Percentiles rank a stretch among this genome's conserved stretches.
These are phyloP conservation scores for Festucalex cinctus DNA, from an alignment of 2,113 vertebrate species.

Conservation along the genomic window DNA sequence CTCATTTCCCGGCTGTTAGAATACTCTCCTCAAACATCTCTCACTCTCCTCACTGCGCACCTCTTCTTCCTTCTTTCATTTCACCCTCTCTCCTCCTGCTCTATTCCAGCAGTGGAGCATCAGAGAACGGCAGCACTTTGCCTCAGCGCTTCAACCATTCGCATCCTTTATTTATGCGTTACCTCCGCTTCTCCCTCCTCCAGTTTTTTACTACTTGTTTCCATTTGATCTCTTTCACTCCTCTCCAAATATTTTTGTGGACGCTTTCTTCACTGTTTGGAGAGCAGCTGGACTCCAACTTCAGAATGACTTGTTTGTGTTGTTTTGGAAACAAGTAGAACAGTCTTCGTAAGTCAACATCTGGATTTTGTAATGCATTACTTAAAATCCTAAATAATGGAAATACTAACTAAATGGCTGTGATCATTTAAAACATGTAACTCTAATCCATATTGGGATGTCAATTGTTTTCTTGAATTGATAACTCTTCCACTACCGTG, in stretches of 20 bases:
- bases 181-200: neutral
- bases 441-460: neutral
- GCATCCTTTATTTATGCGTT: slow-evolving; percentile 8
- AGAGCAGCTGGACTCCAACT: slow-evolving; percentile 34
- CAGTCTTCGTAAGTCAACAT: slow-evolving; percentile 2
- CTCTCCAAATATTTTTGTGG: neutral
- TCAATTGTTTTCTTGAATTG: neutral
- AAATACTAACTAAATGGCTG: neutral
- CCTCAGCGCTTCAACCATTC: slow-evolving; percentile 32
- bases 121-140: slow-evolving; percentile 34
- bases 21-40: slow-evolving; percentile 4
- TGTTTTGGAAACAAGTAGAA: slow-evolving; percentile 26
- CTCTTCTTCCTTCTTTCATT: slow-evolving; percentile 35
- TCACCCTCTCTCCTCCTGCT: slow-evolving; percentile 19
- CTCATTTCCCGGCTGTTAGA: neutral
- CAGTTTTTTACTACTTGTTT: neutral
- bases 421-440: neutral
- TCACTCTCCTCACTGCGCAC: slow-evolving; percentile 20
- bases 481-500: neutral
- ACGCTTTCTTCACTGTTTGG: slow-evolving; percentile 10
- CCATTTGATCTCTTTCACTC: neutral
- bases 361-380: neutral
- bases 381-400: neutral
- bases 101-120: slow-evolving; percentile 31
- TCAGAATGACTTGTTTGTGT: slow-evolving; percentile 7